Evolutionary conservation across 2,797 vertebrate genomes (phyloP), one percentile per base, ranked within the genome.

Genomic region (Chromobotia macracanthus): DNA sequence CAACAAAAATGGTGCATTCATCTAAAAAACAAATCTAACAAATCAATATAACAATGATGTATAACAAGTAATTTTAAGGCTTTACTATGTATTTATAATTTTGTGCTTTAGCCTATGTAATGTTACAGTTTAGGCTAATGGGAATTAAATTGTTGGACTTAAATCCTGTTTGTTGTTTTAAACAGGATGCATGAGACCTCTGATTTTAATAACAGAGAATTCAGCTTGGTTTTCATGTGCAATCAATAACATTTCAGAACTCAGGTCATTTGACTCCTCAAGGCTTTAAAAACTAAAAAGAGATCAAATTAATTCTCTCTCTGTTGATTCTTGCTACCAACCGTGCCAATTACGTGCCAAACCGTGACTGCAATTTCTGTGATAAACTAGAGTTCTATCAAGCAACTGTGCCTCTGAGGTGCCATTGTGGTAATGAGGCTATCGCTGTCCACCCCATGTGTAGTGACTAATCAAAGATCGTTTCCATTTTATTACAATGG

Each of bases 381-480:
- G 76, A 90, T 88, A 85, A 91, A 87, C 70, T 69, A 63, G 83
- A 84, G 64, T 15, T 12, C 44, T 68, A 81, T 63, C 77, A 81
- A 72, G 31, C 55, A 72, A 51, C 21, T 8, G 19, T 44, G 73
- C 78, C 81, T 84, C 70, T 69, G 79, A 72, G 63, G 84, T 77
- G 72, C 81, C 80, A 71, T 55, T 16, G 41, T 44, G 41, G 73
- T 79, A 87, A 87, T 83, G 83, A 51, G 83, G 44, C 82, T 76
- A 23, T 58, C 21, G 82, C 71, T 86, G 86, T 16, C 60, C 48
- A 38, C 55, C 72, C 51, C 60, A 50, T 73, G 77, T 67, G 84
- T 2, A 31, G 70, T 87, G 89, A 88, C 69, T 76, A 83, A 89
- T 80, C 81, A 83, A 75, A 72, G 79, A 70, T 82, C 4, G 19